phyloP scores from a whole-genome alignment of 1,140 invertebrate genomes.

The Marisa cornuarietis region DNA sequence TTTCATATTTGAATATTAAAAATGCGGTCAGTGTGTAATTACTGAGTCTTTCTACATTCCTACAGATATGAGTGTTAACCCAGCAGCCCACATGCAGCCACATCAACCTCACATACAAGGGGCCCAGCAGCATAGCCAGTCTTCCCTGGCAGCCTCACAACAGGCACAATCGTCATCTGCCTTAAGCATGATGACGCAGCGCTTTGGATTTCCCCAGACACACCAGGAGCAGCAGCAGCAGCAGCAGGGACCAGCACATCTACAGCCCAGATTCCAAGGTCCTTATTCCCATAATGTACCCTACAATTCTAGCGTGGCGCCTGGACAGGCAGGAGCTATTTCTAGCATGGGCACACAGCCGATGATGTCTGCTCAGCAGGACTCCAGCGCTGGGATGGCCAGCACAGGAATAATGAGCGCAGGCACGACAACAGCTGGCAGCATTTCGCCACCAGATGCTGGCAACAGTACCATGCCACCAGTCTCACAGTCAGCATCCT shows the following conservation, averaged over 20 bases:
- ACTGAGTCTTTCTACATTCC: too few relatives aligned
- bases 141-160: too few relatives aligned
- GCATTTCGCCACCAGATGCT: not conserved
- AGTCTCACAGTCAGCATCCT: not conserved
- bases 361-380: not conserved
- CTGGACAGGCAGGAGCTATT: not conserved
- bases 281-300: not conserved
- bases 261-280: not conserved
- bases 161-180: not conserved
- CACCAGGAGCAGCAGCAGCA: not conserved
- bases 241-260: not conserved
- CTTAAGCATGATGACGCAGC: not conserved
- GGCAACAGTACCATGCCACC: conserved; percentile 1
- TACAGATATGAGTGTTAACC: too few relatives aligned
- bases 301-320: not conserved
- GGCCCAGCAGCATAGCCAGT: too few relatives aligned
- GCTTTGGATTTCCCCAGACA: not conserved
- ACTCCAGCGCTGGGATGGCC: not conserved
- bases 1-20: too few relatives aligned
- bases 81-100: too few relatives aligned
- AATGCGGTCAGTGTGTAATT: too few relatives aligned
- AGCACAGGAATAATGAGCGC: not conserved
- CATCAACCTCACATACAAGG: too few relatives aligned
- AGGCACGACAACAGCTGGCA: not conserved
- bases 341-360: not conserved